phyloP scores from a whole-genome alignment of 2,797 vertebrate genomes.

The Poecilia wingei region DNA sequence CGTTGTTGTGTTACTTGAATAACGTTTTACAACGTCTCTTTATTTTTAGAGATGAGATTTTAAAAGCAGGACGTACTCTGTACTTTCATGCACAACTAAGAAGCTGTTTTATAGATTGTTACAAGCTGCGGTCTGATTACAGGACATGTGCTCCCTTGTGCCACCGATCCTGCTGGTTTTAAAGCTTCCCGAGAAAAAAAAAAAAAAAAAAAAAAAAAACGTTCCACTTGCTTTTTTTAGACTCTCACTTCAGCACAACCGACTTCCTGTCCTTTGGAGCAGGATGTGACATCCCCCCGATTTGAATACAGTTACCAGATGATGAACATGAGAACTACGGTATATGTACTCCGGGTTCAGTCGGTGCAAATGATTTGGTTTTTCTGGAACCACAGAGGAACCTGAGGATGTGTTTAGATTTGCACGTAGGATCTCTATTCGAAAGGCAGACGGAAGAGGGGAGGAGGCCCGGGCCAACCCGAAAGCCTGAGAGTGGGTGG shows the following conservation, averaged over 20 bases:
- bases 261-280: slow-evolving; percentile 76
- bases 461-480: slow-evolving; percentile 55
- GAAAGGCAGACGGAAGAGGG: slow-evolving; percentile 32
- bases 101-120: slow-evolving; percentile 45
- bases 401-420: slow-evolving; percentile 46
- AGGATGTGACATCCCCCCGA: slow-evolving; percentile 77
- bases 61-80: not conserved
- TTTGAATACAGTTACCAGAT: slow-evolving; percentile 30
- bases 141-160: slow-evolving; percentile 56
- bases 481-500: slow-evolving; percentile 72
- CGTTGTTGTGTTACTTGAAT: not conserved
- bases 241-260: slow-evolving; percentile 44
- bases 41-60: slow-evolving; percentile 4
- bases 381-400: slow-evolving; percentile 27
- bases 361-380: slow-evolving; percentile 37
- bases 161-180: slow-evolving; percentile 54
- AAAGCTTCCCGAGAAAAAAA: slow-evolving; percentile 68
- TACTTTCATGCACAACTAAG: not conserved
- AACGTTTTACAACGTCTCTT: not conserved
- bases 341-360: slow-evolving; percentile 9
- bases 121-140: slow-evolving; percentile 24
- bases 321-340: slow-evolving; percentile 29
- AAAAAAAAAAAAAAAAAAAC: not conserved
- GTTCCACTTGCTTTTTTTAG: slow-evolving; percentile 79
- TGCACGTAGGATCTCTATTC: slow-evolving; percentile 51